Percentiles rank a stretch among this genome's conserved stretches.
Evolutionary conservation across 2,113 vertebrate species (phyloP).

Genomic region (Chlamydotis undulata): DNA sequence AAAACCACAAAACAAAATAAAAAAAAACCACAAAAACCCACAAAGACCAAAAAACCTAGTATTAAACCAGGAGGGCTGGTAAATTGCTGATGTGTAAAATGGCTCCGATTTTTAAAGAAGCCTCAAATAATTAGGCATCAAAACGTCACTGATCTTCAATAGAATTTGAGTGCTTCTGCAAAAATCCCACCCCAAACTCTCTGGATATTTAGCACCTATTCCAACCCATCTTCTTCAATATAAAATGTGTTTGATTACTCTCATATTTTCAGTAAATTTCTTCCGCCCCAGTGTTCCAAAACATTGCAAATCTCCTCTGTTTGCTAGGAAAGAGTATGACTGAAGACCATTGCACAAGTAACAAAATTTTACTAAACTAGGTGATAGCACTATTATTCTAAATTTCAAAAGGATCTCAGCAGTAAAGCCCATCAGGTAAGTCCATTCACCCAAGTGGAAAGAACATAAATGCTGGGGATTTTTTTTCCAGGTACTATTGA

Average conservation of each 20-base stretch:
- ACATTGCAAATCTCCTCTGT: neutral
- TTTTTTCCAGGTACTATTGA: neutral
- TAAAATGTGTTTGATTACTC: neutral
- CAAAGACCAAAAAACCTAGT: neutral
- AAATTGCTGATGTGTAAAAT: neutral
- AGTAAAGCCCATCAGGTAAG: neutral
- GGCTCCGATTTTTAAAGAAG: neutral
- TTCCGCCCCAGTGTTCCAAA: neutral
- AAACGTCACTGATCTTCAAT: neutral
- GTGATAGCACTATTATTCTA: neutral
- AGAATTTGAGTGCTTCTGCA: neutral
- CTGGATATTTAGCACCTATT: neutral
- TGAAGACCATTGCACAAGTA: neutral
- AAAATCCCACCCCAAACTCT: neutral
- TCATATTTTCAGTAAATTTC: neutral
- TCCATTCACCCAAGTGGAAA: neutral
- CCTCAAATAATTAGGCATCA: neutral
- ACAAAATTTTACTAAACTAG: neutral
- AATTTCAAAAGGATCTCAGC: neutral
- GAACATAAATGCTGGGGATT: accelerated
- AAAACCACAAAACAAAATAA: neutral
- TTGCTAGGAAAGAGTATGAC: neutral
- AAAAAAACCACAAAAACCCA: neutral
- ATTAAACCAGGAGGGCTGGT: neutral
- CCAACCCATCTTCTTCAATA: neutral